These are phyloP conservation scores for Anastrepha obliqua DNA, from an alignment of 1,140 invertebrate species.

Conservation along the genomic window DNA sequence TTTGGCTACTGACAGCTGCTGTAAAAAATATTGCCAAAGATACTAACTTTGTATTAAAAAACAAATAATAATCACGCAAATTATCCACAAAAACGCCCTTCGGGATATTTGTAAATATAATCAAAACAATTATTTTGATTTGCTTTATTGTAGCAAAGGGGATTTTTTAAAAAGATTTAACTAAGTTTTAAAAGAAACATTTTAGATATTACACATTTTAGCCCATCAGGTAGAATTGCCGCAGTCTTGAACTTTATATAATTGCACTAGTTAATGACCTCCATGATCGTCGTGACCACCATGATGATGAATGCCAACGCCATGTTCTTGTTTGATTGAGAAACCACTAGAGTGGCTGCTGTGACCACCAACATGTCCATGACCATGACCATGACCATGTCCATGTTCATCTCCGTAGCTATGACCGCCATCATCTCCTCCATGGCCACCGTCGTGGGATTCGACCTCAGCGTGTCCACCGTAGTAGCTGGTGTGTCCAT, in stretches of 20 bases:
- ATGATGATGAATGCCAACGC: conserved; percentile 57
- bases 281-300: conserved; percentile 58
- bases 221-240: background rate
- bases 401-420: conserved; percentile 19
- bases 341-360: background rate
- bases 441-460: background rate
- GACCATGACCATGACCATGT: background rate
- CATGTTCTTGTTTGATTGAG: conserved; percentile 61
- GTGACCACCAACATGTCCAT: background rate
- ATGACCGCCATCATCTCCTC: background rate
- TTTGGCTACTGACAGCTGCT: no score
- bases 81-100: no score
- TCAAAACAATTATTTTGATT: background rate
- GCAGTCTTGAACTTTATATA: background rate
- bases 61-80: no score
- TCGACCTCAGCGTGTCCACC: conserved; percentile 21
- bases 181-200: background rate
- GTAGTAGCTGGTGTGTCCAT: conserved; percentile 4
- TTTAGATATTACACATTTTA: background rate
- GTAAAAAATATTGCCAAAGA: no score
- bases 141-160: background rate
- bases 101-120: no score
- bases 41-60: no score
- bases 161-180: background rate
- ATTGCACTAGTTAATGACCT: conserved; percentile 54